Evolutionary conservation across 1,140 invertebrate species (phyloP), one percentile per base, ranked within the genome.

Genomic region (Dendroctonus valens): DNA sequence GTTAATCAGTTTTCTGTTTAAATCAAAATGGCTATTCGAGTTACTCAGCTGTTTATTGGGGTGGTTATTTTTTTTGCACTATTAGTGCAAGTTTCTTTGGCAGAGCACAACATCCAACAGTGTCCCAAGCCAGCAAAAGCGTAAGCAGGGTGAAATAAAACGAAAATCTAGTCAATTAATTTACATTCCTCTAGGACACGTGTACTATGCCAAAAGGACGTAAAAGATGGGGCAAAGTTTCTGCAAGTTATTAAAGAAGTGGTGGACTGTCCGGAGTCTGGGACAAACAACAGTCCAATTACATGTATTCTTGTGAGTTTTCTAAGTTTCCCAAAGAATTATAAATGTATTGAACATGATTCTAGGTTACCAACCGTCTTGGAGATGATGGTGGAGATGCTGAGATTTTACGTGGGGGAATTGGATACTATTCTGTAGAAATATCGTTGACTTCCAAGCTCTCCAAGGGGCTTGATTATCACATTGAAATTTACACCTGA

Each of bases 341-440:
- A n/a, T 7, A 44, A 44, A 44, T n/a, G n/a, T 44, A 44, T 7
- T 7, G 7, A 44, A 44, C 7, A 44, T 7, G 7, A 44, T 44
- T 44, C n/a, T 44, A 44, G 42, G 42, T 44, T 7, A 44, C n/a
- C n/a, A 44, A 44, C n/a, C 42, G n/a, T 7, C 7, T 44, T 7
- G 42, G 42, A 7, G 42, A 44, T 44, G 42, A 44, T 44, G 42
- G 42, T 44, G 42, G 42, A 44, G 42, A 44, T 44, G 42, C 42
- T n/a, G 7, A 7, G n/a, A 44, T 44, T n/a, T 7, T 44, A 44
- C 7, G 7, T 44, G 42, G 42, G n/a, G 42, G 42, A 44, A n/a
- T 44, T 44, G 42, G 42, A 7, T 44, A 44, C n/a, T 7, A 7
- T 44, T 44, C 42, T 44, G 42, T 44, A 7, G 42, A 44, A 44